These are phyloP conservation scores for Anagyrus pseudococci DNA, from an alignment of 2,888 invertebrate species.

Conservation along the genomic window DNA sequence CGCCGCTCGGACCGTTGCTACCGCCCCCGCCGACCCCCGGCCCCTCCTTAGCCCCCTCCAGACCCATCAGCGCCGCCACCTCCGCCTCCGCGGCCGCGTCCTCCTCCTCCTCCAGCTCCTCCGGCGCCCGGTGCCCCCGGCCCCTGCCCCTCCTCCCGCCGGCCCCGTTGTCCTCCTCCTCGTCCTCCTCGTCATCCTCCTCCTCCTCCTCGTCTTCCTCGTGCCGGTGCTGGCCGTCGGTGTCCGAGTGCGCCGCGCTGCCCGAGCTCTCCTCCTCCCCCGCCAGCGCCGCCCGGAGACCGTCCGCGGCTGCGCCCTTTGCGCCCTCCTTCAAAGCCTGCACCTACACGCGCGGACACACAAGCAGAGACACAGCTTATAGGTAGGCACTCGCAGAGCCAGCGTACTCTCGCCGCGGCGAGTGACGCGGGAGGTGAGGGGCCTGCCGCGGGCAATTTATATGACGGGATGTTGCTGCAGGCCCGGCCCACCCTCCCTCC, in stretches of 20 bases:
- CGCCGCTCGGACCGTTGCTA: slow-evolving; percentile 31
- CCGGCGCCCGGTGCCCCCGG: slow-evolving; percentile 47
- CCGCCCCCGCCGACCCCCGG: slow-evolving; percentile 32
- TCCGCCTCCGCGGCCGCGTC: slow-evolving; percentile 33
- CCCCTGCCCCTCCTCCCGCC: slow-evolving; percentile 53
- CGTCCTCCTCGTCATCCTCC: slow-evolving; percentile 40
- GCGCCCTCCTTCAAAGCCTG: slow-evolving; percentile 45
- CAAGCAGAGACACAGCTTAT: not conserved
- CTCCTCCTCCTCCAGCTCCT: slow-evolving; percentile 49
- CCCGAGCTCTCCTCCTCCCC: slow-evolving; percentile 20
- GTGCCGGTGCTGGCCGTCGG: slow-evolving; percentile 43
- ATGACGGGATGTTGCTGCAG: not conserved
- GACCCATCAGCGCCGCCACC: slow-evolving; percentile 36
- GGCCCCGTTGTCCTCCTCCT: slow-evolving; percentile 41
- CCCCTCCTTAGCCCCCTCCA: slow-evolving; percentile 35
- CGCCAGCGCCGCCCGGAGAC: slow-evolving; percentile 42
- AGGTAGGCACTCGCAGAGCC: not conserved
- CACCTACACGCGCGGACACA: not conserved
- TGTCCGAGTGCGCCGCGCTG: slow-evolving; percentile 28
- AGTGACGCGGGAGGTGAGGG: too few relatives aligned
- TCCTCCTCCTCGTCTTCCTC: slow-evolving; percentile 46
- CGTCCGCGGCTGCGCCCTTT: slow-evolving; percentile 50
- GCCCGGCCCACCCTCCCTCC: not conserved
- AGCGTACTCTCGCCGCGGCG: too few relatives aligned
- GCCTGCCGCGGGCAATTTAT: not conserved